Percentiles rank a stretch among this genome's conserved stretches.
Conservation (phyloP, 2,113 vertebrate genomes). For the Pangasianodon hypophthalmus region DNA sequence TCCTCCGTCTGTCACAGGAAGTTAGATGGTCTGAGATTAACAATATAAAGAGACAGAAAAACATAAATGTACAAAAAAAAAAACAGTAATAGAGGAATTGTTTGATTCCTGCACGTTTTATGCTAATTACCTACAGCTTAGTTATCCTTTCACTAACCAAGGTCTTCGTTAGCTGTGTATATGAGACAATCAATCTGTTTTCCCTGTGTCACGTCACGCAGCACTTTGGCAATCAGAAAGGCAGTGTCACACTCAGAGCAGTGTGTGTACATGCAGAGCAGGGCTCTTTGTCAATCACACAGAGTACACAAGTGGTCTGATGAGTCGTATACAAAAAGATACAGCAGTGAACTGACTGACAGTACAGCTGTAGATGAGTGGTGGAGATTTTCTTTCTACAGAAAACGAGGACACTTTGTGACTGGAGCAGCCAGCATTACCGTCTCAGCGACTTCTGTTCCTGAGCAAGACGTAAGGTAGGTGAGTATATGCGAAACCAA, state of each 20-base stretch:
- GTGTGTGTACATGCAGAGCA: constrained; percentile 51
- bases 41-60: constrained; percentile 1
- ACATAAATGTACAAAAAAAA: background rate
- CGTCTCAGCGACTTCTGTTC: background rate
- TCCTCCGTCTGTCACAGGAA: background rate
- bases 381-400: background rate
- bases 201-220: constrained; percentile 19
- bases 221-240: constrained; percentile 72
- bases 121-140: background rate
- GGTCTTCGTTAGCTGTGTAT: background rate
- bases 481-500: background rate
- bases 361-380: background rate
- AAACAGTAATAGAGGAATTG: background rate
- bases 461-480: background rate
- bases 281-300: constrained; percentile 50
- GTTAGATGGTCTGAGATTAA: background rate
- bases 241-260: constrained; percentile 59
- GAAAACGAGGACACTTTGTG: background rate
- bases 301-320: constrained; percentile 21
- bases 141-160: background rate
- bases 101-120: constrained; percentile 18
- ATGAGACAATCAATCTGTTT: constrained; percentile 17
- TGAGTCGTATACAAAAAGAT: background rate
- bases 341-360: constrained; percentile 1
- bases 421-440: background rate